Conservation (phyloP, 2,113 vertebrate species). For the Rhineura floridana region DNA sequence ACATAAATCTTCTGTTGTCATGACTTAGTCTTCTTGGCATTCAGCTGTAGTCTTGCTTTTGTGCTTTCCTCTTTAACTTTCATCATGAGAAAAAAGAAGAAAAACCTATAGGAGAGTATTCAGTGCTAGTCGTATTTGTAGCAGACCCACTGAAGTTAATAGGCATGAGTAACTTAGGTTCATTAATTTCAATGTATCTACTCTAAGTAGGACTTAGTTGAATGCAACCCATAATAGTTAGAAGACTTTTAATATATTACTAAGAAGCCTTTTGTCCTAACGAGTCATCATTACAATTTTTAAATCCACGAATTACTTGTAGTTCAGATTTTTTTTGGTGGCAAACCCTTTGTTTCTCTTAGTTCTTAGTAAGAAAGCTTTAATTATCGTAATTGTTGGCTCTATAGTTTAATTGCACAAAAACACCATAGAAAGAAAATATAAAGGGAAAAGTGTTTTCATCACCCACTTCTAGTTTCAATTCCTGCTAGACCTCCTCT, state of each 20-base stretch:
- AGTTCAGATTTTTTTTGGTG: conserved; percentile 3
- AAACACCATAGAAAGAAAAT: conserved; percentile 13
- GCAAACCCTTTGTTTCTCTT: conserved; percentile 16
- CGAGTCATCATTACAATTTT: neutral
- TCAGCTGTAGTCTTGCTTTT: no score
- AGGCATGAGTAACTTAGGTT: no score
- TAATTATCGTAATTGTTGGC: neutral
- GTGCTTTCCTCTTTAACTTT: no score
- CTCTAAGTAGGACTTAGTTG: no score
- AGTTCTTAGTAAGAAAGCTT: neutral
- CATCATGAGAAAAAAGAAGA: no score
- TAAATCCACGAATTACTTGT: neutral
- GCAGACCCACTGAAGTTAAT: no score
- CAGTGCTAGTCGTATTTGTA: no score
- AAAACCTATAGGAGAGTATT: no score
- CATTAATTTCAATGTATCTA: no score
- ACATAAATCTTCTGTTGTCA: no score
- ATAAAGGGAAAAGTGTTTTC: neutral
- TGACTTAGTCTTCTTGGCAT: no score
- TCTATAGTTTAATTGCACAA: neutral
- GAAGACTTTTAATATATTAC: neutral
- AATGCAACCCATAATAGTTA: no score
- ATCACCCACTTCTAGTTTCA: neutral
- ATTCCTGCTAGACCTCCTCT: neutral
- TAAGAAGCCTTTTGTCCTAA: neutral